Conservation (phyloP, 2,113 vertebrate species). For the Hydrochoerus hydrochaeris region DNA sequence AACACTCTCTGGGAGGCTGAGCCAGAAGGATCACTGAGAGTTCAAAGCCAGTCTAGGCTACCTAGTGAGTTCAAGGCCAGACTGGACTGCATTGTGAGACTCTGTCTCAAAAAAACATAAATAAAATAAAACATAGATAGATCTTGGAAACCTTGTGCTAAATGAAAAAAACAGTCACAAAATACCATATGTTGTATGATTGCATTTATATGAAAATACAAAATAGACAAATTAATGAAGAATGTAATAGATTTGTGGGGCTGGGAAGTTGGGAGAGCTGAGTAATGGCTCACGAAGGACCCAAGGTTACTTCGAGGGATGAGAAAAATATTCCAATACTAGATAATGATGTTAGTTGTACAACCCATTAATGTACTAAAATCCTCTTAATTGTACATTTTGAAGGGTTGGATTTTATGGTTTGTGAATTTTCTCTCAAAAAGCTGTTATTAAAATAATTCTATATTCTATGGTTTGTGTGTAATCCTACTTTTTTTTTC, state of each 20-base stretch:
- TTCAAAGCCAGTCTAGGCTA: neutral
- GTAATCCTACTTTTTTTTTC: neutral
- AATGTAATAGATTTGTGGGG: neutral
- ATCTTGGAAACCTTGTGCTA: slow-evolving; percentile 5
- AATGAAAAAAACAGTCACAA: slow-evolving; percentile 43
- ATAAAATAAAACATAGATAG: neutral
- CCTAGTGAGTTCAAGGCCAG: neutral
- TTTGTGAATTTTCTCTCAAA: neutral
- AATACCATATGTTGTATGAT: neutral
- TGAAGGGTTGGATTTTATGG: neutral
- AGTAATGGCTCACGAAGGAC: neutral
- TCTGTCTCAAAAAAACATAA: neutral
- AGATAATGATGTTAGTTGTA: neutral
- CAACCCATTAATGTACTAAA: neutral
- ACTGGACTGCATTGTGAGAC: neutral
- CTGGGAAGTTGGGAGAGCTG: neutral
- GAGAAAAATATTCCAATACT: slow-evolving; percentile 36
- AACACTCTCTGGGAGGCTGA: neutral
- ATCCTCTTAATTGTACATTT: neutral
- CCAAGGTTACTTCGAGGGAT: neutral
- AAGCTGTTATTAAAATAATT: slow-evolving; percentile 11
- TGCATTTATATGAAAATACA: neutral
- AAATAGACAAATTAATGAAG: neutral
- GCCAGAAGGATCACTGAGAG: neutral
- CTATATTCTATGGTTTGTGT: neutral